phyloP scores from a whole-genome alignment of 2,888 invertebrate genomes.

The Apodemia mormo region DNA sequence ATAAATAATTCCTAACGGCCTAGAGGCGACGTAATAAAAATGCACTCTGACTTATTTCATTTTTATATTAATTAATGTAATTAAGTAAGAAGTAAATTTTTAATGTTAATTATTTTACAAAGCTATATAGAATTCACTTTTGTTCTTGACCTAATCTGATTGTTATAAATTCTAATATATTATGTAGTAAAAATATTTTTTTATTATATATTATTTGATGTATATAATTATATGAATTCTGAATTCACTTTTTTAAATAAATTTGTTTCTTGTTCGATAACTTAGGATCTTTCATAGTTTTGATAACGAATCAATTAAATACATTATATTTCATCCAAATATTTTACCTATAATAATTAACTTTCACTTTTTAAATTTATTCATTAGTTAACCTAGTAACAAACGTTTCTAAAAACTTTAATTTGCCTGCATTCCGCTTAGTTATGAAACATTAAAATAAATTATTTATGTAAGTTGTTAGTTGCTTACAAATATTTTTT shows the following conservation, averaged over 20 bases:
- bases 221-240: too few relatives aligned
- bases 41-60: too few relatives aligned
- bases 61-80: not conserved
- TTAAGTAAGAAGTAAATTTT: not conserved
- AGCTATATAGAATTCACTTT: not conserved
- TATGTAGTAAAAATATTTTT: not conserved
- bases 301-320: not conserved
- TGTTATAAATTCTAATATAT: not conserved
- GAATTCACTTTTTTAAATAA: too few relatives aligned
- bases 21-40: too few relatives aligned
- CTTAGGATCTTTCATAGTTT: not conserved
- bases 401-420: conserved; percentile 4
- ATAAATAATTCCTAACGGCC: too few relatives aligned
- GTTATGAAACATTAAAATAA: conserved; percentile 5
- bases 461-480: not conserved
- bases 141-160: not conserved
- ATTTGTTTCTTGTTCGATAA: too few relatives aligned
- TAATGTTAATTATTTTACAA: not conserved
- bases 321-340: not conserved
- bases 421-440: not conserved
- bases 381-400: conserved; percentile 5
- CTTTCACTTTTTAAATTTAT: conserved; percentile 6
- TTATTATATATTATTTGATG: not conserved
- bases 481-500: not conserved
- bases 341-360: not conserved